Conservation (phyloP, 2,797 vertebrate genomes). For the Pseudomugil gertrudae region DNA sequence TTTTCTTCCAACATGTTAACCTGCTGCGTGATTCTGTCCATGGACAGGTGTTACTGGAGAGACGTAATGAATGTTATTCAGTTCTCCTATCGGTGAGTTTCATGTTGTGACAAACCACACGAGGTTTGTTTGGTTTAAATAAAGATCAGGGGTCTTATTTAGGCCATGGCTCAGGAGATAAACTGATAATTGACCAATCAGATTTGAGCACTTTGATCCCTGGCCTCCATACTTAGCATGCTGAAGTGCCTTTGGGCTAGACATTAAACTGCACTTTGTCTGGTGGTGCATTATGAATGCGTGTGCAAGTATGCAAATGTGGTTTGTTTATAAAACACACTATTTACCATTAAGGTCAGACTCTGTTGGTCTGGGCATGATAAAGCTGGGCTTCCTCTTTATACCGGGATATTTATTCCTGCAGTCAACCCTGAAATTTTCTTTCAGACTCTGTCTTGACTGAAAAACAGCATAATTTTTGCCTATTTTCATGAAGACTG, state of each 20-base stretch:
- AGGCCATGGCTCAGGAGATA: background rate
- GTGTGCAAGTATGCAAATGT: background rate
- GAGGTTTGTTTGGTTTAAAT: slow-evolving; percentile 48
- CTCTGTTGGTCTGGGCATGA: no score
- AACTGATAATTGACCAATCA: background rate
- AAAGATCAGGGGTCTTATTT: slow-evolving; percentile 19
- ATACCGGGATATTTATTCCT: no score
- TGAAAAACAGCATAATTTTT: no score
- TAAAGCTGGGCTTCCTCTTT: no score
- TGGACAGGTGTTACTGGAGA: slow-evolving; percentile 4
- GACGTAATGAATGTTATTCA: slow-evolving; percentile 5
- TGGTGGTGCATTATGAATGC: background rate
- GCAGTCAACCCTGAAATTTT: no score
- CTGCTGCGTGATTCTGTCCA: background rate
- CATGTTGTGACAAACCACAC: background rate
- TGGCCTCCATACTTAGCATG: background rate
- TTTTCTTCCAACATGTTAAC: background rate
- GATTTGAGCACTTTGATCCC: no score
- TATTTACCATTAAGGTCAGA: background rate
- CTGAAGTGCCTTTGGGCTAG: background rate
- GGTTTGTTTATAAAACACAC: background rate
- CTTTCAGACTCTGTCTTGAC: no score
- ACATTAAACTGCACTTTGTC: background rate
- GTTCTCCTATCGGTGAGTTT: background rate
- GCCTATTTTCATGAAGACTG: no score